Evolutionary conservation across 1,140 invertebrate genomes (phyloP).

Genomic region (Cyclina sinensis): DNA sequence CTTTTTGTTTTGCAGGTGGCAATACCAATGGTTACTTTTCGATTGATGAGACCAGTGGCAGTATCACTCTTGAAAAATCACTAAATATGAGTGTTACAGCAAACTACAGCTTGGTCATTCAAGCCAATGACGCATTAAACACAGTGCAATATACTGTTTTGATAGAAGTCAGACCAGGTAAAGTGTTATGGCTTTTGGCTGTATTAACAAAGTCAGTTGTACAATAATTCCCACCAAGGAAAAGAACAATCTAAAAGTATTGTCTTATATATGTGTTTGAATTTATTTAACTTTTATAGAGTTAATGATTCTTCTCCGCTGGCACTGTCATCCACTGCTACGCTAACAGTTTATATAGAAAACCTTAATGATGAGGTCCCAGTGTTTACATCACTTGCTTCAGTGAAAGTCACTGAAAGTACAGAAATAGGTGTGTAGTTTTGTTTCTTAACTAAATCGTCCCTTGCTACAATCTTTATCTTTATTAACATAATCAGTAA

Average conservation of each 20-base stretch:
- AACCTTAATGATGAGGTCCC: not conserved
- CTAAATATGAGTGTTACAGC: not conserved
- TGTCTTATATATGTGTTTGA: too few relatives aligned
- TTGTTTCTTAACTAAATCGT: too few relatives aligned
- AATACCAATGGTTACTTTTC: not conserved
- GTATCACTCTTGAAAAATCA: not conserved
- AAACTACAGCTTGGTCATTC: not conserved
- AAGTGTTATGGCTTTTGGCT: too few relatives aligned
- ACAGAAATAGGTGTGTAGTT: not conserved
- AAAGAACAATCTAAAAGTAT: too few relatives aligned
- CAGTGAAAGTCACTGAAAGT: not conserved
- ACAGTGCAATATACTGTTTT: not conserved
- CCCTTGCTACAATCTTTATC: too few relatives aligned
- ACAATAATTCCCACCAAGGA: too few relatives aligned
- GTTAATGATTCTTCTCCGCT: not conserved
- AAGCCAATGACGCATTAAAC: not conserved
- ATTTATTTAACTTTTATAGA: not conserved
- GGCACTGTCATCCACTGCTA: not conserved
- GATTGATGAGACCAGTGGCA: not conserved
- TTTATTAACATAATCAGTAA: too few relatives aligned
- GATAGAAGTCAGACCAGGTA: not conserved
- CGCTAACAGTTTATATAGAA: not conserved
- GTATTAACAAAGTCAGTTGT: too few relatives aligned
- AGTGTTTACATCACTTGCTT: not conserved
- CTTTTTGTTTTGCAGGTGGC: not conserved